Conservation (phyloP, 2,113 vertebrate species). For the Nymphicus hollandicus region DNA sequence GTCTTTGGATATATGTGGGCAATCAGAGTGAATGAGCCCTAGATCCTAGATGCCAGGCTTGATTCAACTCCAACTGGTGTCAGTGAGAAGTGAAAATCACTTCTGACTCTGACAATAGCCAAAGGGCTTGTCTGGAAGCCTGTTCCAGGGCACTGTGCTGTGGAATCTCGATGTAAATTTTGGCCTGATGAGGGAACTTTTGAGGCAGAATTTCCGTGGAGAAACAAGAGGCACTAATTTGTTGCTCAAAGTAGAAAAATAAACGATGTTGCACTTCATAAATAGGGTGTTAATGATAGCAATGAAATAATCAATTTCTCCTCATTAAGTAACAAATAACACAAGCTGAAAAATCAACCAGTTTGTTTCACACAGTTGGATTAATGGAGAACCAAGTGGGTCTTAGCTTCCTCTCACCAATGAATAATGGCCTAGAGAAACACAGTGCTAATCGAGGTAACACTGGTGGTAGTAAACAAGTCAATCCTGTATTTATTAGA, state of each 20-base stretch:
- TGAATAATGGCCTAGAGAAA: conserved; percentile 60
- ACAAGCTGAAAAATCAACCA: conserved; percentile 34
- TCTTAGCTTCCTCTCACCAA: conserved; percentile 26
- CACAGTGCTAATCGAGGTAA: conserved; percentile 55
- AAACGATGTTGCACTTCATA: background rate
- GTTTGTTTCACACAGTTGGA: conserved; percentile 44
- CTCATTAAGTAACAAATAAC: conserved; percentile 39
- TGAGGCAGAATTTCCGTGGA: background rate
- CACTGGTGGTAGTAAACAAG: conserved; percentile 63
- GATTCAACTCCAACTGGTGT: background rate
- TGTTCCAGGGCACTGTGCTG: background rate
- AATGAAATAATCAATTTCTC: conserved; percentile 18
- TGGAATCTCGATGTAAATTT: background rate
- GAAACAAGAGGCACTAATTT: background rate
- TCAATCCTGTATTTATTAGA: conserved; percentile 72
- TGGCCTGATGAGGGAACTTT: background rate
- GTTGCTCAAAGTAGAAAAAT: conserved; percentile 12
- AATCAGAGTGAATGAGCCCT: background rate
- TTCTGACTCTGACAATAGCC: background rate
- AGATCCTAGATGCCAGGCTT: background rate
- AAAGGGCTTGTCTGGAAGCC: background rate
- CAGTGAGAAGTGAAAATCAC: background rate
- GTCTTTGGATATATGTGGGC: background rate
- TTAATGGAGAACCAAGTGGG: conserved; percentile 30
- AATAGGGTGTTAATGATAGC: conserved; percentile 35